A percentile compares a stretch with the other conserved stretches of the same genome.
Evolutionary conservation across 2,888 invertebrate genomes (phyloP).

Genomic region (Nomada fabriciana): DNA sequence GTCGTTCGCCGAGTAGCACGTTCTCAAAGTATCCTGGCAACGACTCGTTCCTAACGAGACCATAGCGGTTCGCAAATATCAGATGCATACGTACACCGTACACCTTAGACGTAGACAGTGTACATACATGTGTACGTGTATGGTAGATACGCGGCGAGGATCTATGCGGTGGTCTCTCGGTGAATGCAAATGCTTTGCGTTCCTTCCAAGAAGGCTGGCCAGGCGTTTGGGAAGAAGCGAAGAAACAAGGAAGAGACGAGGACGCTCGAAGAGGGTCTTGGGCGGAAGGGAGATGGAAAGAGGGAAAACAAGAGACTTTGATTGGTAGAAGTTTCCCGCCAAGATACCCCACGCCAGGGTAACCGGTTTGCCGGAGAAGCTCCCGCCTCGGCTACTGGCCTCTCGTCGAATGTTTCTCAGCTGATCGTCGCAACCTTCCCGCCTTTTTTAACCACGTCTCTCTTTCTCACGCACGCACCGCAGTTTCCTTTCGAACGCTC

Average conservation of each 20-base stretch:
- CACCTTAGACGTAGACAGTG: too few species aligned
- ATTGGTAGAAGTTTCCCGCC: slow-evolving; percentile 75
- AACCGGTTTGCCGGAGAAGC: slow-evolving; percentile 60
- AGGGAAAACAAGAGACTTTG: slow-evolving; percentile 5
- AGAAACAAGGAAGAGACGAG: background rate
- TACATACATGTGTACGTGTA: too few species aligned
- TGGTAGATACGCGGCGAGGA: slow-evolving; percentile 8
- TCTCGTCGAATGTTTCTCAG: slow-evolving; percentile 55
- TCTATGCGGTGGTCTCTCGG: slow-evolving; percentile 59
- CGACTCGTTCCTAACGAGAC: too few species aligned
- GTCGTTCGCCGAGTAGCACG: too few species aligned
- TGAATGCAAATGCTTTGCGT: slow-evolving; percentile 75
- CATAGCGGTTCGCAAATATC: too few species aligned
- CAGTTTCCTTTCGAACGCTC: too few species aligned
- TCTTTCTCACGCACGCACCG: background rate
- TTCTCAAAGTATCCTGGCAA: too few species aligned
- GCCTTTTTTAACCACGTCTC: background rate
- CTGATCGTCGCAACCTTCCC: slow-evolving; percentile 60
- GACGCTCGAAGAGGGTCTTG: background rate
- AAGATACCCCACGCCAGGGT: slow-evolving; percentile 60
- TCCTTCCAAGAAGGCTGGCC: slow-evolving; percentile 73
- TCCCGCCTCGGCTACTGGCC: slow-evolving; percentile 8
- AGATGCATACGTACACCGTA: too few species aligned
- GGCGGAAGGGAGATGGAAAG: background rate
- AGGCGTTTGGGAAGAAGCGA: slow-evolving; percentile 48